These are phyloP conservation scores for Pocillopora meandrina DNA, from an alignment of 92 coral and sea anemone species.

Conservation along the genomic window DNA sequence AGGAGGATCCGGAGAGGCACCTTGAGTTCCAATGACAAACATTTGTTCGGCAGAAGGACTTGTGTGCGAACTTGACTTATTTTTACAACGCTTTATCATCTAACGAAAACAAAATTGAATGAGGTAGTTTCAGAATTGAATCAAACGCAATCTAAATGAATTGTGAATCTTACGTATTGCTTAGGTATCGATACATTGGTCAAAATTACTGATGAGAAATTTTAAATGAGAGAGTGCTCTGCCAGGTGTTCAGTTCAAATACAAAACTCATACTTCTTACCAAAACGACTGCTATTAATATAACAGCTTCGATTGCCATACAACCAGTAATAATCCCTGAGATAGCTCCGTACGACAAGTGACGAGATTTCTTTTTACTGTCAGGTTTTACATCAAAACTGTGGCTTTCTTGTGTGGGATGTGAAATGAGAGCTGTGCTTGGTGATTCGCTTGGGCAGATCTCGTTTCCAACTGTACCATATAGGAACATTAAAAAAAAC, in stretches of 20 bases:
- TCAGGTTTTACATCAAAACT: background rate
- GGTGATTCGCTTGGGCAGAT: no score
- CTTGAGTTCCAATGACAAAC: background rate
- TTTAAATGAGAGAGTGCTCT: background rate
- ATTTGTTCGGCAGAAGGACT: background rate
- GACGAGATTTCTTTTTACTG: no score
- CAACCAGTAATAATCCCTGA: constrained; percentile 18
- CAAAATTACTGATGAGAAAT: background rate
- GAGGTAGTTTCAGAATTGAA: no score
- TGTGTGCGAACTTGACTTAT: background rate
- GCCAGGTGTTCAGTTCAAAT: background rate
- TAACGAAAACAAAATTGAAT: background rate
- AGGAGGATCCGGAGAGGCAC: constrained; percentile 4
- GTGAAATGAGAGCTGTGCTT: background rate
- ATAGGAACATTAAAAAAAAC: no score
- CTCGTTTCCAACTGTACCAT: no score
- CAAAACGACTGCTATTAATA: background rate
- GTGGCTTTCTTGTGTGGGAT: background rate
- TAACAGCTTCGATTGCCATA: background rate
- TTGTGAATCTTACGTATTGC: no score
- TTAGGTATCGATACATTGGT: no score
- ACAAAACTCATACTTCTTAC: background rate
- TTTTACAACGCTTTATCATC: background rate
- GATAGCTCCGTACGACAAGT: background rate
- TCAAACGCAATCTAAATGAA: no score